Conservation (phyloP, 2,888 invertebrate species). For the Mantis religiosa region DNA sequence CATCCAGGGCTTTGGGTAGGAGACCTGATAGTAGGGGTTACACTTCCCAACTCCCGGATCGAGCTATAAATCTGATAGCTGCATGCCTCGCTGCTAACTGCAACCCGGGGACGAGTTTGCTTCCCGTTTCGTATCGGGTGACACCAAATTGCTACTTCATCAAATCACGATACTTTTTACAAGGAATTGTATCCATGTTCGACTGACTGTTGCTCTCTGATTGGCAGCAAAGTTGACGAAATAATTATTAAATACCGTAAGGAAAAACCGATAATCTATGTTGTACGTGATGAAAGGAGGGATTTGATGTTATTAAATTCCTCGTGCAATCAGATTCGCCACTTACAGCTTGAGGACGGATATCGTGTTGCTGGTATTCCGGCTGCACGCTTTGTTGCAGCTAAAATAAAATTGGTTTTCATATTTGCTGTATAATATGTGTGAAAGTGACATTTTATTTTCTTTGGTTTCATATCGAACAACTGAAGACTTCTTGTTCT, state of each 20-base stretch:
- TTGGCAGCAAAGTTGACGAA: not conserved
- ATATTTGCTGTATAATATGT: no score
- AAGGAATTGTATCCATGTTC: not conserved
- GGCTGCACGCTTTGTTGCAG: no score
- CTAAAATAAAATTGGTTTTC: no score
- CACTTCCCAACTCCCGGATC: not conserved
- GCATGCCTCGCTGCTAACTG: not conserved
- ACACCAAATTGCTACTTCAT: not conserved
- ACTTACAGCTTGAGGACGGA: no score
- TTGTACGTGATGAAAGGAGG: no score
- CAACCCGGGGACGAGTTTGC: not conserved
- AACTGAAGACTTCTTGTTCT: no score
- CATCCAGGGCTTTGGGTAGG: not conserved
- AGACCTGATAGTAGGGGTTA: not conserved
- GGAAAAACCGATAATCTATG: not conserved
- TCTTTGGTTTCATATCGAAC: no score
- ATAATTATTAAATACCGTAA: not conserved
- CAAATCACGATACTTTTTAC: not conserved
- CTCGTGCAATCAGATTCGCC: no score
- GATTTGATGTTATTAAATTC: no score
- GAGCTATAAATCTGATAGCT: constrained; percentile 7
- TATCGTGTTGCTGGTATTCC: no score
- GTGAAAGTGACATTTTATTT: no score
- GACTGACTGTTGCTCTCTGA: not conserved
- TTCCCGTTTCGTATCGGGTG: not conserved